Percentiles rank a stretch among this genome's conserved stretches.
phyloP scores from a whole-genome alignment of 2,888 invertebrate genomes.

The Phortica okadai region DNA sequence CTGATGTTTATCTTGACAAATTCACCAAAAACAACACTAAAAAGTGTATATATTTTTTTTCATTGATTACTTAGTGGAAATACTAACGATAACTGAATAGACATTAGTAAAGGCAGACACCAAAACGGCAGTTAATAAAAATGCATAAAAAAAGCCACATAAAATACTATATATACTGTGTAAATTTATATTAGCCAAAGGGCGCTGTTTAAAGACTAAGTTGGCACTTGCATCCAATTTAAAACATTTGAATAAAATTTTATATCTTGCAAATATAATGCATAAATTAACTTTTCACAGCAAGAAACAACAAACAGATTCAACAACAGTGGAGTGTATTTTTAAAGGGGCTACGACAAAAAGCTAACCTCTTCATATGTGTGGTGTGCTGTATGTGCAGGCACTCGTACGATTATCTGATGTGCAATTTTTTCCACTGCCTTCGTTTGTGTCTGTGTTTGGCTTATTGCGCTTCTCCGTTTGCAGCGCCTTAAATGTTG shows the following conservation, averaged over 20 bases:
- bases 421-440: too few relatives aligned
- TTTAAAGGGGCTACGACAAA: constrained; percentile 43
- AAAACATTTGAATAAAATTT: constrained; percentile 22
- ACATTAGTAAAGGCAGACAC: neutral
- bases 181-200: constrained; percentile 42
- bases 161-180: neutral
- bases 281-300: constrained; percentile 49
- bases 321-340: constrained; percentile 27
- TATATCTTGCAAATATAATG: constrained; percentile 47
- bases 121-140: neutral
- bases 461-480: too few relatives aligned
- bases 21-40: neutral
- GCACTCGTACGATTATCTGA: too few relatives aligned
- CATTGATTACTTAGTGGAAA: constrained; percentile 12
- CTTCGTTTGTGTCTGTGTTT: too few relatives aligned
- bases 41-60: neutral
- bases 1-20: too few relatives aligned
- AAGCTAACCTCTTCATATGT: neutral
- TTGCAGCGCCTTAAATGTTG: constrained; percentile 35
- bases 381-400: too few relatives aligned
- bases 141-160: neutral
- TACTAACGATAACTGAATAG: neutral
- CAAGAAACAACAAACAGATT: neutral
- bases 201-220: constrained; percentile 35
- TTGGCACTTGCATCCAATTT: neutral